Conservation (phyloP, 2,113 vertebrate genomes). For the Narcine bancroftii region DNA sequence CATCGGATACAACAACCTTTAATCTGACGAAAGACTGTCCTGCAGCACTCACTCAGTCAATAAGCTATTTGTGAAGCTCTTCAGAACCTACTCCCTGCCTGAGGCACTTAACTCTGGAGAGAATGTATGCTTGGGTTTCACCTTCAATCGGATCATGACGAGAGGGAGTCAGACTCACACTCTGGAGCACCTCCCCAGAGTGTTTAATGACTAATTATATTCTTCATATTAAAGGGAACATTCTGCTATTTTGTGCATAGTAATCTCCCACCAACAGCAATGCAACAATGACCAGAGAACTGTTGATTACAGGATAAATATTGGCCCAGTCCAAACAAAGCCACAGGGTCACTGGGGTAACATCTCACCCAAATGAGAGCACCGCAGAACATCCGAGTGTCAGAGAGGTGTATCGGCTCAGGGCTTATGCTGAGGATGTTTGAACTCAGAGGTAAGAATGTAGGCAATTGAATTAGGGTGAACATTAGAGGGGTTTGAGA, state of each 20-base stretch:
- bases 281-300: background rate
- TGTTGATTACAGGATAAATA: background rate
- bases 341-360: background rate
- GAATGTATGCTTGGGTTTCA: too few species aligned
- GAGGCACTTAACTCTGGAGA: too few species aligned
- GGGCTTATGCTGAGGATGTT: too few species aligned
- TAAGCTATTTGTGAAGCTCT: background rate
- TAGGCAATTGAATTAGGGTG: too few species aligned
- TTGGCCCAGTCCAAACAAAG: background rate
- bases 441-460: too few species aligned
- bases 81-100: background rate
- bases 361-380: background rate
- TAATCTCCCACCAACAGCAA: background rate
- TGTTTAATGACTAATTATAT: background rate
- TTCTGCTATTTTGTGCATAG: background rate
- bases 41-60: background rate
- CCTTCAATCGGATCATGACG: too few species aligned
- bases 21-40: background rate
- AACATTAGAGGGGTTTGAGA: too few species aligned
- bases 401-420: too few species aligned
- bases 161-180: too few species aligned
- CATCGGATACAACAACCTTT: background rate
- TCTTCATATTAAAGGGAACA: background rate
- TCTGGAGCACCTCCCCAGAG: background rate
- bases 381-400: background rate